A percentile compares a stretch with the other conserved stretches of the same genome.
Evolutionary conservation across 2,797 vertebrate genomes (phyloP).

Genomic region (Brachyalestes nurse): DNA sequence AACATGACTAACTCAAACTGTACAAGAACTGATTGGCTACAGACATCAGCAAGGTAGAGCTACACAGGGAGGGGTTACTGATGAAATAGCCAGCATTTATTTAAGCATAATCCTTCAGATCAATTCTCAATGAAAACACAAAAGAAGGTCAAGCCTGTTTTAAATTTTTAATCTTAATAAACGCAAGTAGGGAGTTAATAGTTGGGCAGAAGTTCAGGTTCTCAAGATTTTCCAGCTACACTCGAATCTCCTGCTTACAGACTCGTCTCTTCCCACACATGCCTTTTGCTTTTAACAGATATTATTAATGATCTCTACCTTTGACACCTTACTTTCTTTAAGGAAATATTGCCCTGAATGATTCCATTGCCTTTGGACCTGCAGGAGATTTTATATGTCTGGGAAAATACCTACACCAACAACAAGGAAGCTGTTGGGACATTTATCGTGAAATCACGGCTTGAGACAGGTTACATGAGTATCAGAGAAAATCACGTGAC

Average conservation of each 20-base stretch:
- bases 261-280: background rate
- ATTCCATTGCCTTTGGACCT: background rate
- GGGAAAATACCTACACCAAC: background rate
- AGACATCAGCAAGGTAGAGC: too few species aligned
- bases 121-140: too few species aligned
- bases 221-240: conserved; percentile 1
- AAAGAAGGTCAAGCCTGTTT: too few species aligned
- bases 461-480: background rate
- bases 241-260: background rate
- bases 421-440: background rate
- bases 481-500: background rate
- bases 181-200: background rate
- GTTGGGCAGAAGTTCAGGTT: background rate
- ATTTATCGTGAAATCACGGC: background rate
- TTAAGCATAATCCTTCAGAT: too few species aligned
- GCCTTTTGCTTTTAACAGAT: background rate
- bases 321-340: conserved; percentile 6
- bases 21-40: too few species aligned
- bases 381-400: background rate
- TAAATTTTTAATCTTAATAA: background rate
- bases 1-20: too few species aligned
- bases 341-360: conserved; percentile 31
- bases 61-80: too few species aligned
- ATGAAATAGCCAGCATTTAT: too few species aligned
- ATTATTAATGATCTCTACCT: background rate